Conservation (phyloP, 2,797 vertebrate genomes). For the Poeciliopsis presidionis region DNA sequence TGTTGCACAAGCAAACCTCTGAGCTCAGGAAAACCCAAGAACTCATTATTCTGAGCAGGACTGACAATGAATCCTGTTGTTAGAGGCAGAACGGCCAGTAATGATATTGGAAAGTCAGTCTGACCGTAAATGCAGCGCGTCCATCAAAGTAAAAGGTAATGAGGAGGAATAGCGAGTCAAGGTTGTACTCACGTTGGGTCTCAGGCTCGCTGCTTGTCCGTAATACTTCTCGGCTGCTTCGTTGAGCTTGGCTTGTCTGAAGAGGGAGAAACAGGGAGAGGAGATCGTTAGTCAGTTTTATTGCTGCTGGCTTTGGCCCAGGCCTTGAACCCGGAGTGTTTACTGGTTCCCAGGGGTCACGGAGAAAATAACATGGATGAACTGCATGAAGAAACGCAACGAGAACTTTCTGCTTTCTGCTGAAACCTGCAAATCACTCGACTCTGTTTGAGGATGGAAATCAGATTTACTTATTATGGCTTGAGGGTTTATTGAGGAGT, state of each 20-base stretch:
- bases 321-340: slow-evolving; percentile 65
- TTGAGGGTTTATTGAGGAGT: not conserved
- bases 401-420: slow-evolving; percentile 46
- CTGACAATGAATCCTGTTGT: slow-evolving; percentile 62
- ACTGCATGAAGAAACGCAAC: slow-evolving; percentile 34
- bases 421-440: slow-evolving; percentile 41
- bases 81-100: slow-evolving; percentile 34
- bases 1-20: slow-evolving; percentile 69
- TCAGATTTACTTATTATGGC: not conserved
- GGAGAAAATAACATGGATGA: slow-evolving; percentile 60
- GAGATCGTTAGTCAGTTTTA: slow-evolving; percentile 73
- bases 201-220: slow-evolving; percentile 90
- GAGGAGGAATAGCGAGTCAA: slow-evolving; percentile 37
- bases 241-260: slow-evolving; percentile 97
- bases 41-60: slow-evolving; percentile 30
- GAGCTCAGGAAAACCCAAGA: slow-evolving; percentile 42
- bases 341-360: slow-evolving; percentile 63
- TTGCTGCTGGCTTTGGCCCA: slow-evolving; percentile 57
- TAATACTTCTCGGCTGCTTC: slow-evolving; percentile 97
- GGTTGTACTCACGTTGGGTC: slow-evolving; percentile 92
- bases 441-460: not conserved
- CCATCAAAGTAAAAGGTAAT: slow-evolving; percentile 54
- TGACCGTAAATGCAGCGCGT: slow-evolving; percentile 51
- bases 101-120: slow-evolving; percentile 50
- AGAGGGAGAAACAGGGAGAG: slow-evolving; percentile 63